phyloP scores from a whole-genome alignment of 2,113 vertebrate species.

The Vulpes lagopus region DNA sequence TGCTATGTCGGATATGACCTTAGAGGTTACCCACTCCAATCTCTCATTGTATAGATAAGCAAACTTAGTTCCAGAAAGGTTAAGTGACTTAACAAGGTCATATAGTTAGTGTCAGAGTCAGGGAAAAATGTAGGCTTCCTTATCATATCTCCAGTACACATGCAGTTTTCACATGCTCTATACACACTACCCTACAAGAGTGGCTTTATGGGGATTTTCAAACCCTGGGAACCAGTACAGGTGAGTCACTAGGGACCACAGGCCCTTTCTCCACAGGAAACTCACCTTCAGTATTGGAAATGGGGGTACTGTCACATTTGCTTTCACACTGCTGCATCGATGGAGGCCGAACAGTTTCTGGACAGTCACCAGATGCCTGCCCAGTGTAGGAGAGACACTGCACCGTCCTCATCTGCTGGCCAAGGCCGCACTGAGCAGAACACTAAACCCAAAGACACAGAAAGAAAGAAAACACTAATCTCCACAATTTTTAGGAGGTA shows the following conservation, averaged over 20 bases:
- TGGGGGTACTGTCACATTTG: constrained; percentile 96
- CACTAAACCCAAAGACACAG: constrained; percentile 89
- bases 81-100: constrained; percentile 27
- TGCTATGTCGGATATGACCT: neutral
- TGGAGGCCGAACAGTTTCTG: constrained; percentile 92
- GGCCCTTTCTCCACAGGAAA: constrained; percentile 22
- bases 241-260: neutral
- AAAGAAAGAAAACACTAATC: constrained; percentile 47
- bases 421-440: constrained; percentile 97
- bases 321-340: constrained; percentile 99
- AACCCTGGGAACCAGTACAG: neutral
- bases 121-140: neutral
- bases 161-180: neutral
- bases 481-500: constrained; percentile 3
- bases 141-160: neutral
- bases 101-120: neutral
- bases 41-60: constrained; percentile 5
- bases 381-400: constrained; percentile 98
- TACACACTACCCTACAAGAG: neutral
- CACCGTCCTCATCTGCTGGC: constrained; percentile 97
- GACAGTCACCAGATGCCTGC: constrained; percentile 95
- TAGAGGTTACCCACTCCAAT: neutral
- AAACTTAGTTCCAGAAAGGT: constrained; percentile 32
- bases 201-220: neutral
- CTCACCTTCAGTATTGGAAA: constrained; percentile 96